A percentile compares a stretch with the other conserved stretches of the same genome.
phyloP scores from a whole-genome alignment of 2,797 vertebrate species.

The Ptychadena robeensis region DNA sequence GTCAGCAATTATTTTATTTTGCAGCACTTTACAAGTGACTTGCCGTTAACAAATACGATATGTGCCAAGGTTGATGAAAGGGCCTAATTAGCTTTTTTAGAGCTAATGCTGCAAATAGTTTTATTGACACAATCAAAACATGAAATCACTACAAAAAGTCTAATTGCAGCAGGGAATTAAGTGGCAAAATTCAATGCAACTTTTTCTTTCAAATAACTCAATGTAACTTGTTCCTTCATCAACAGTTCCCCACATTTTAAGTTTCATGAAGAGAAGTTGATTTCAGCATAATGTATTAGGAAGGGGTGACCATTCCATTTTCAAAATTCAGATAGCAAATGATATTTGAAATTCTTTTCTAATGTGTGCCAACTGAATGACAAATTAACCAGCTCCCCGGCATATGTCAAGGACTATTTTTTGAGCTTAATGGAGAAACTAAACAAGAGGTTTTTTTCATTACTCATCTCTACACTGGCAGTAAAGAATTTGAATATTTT shows the following conservation, averaged over 20 bases:
- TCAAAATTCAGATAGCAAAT: constrained; percentile 26
- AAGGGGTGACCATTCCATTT: constrained; percentile 30
- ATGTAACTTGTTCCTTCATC: constrained; percentile 17
- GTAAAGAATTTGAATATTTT: constrained; percentile 46
- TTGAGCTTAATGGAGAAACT: constrained; percentile 45
- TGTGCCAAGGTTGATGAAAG: constrained; percentile 45
- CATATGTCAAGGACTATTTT: constrained; percentile 39
- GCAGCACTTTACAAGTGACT: constrained; percentile 49
- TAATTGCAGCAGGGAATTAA: constrained; percentile 42
- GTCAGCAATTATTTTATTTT: constrained; percentile 30
- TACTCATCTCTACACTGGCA: constrained; percentile 19
- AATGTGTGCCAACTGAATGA: constrained; percentile 31
- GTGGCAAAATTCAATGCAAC: constrained; percentile 26
- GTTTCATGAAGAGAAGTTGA: constrained; percentile 21
- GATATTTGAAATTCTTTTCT: constrained; percentile 20
- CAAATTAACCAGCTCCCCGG: constrained; percentile 40
- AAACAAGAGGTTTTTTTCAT: constrained; percentile 43
- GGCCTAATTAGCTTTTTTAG: constrained; percentile 45
- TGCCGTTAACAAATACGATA: constrained; percentile 29
- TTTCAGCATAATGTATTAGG: constrained; percentile 12
- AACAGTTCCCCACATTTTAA: neutral
- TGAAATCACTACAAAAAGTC: constrained; percentile 51
- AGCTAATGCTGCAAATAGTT: constrained; percentile 53
- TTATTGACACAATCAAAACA: constrained; percentile 49
- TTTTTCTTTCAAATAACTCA: constrained; percentile 39